Percentiles rank a stretch among this genome's conserved stretches.
Evolutionary conservation across 2,797 vertebrate genomes (phyloP).

Genomic region (Phalanger gymnotis): DNA sequence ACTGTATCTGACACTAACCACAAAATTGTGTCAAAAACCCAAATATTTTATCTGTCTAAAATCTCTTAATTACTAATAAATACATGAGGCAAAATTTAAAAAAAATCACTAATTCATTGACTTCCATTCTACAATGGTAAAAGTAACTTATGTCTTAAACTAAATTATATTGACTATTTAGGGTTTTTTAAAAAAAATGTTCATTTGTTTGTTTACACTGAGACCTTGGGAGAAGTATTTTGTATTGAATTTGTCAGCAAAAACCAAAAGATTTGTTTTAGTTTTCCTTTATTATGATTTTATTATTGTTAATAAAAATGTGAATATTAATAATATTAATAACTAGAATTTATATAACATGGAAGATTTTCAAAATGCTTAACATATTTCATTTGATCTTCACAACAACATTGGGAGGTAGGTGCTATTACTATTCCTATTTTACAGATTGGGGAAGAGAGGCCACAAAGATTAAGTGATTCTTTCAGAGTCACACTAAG

Average conservation of each 20-base stretch:
- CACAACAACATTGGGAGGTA: background rate
- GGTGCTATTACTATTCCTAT: background rate
- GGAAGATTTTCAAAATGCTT: background rate
- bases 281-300: background rate
- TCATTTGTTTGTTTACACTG: background rate
- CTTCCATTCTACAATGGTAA: background rate
- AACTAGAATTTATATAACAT: background rate
- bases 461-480: background rate
- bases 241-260: background rate
- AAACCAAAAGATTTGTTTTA: background rate
- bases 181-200: background rate
- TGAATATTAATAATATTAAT: background rate
- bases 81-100: background rate
- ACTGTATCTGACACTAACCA: background rate
- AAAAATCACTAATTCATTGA: background rate
- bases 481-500: background rate
- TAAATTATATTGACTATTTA: background rate
- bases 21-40: background rate
- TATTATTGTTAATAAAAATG: background rate
- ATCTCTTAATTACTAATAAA: background rate
- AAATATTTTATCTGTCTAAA: background rate
- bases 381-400: background rate
- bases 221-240: background rate
- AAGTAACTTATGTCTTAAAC: background rate
- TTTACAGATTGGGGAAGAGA: background rate